Percentiles rank a stretch among this genome's conserved stretches.
phyloP scores from a whole-genome alignment of 2,797 vertebrate species.

The Diplodus sargus region DNA sequence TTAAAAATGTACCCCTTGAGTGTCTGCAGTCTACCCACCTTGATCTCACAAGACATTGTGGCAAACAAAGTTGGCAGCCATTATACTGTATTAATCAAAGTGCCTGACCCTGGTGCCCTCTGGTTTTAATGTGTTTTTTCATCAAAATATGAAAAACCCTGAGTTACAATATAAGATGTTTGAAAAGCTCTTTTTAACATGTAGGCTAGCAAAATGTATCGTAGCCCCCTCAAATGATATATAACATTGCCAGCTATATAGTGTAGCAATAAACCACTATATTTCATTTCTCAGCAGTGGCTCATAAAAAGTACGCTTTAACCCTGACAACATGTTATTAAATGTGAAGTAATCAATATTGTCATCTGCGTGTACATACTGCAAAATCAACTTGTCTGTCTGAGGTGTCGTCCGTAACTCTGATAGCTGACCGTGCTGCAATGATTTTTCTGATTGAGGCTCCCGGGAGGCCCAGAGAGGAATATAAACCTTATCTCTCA shows the following conservation, averaged over 20 bases:
- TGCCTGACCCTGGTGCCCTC: background rate
- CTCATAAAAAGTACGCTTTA: slow-evolving; percentile 46
- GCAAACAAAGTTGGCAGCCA: too few relatives aligned
- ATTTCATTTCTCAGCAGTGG: slow-evolving; percentile 42
- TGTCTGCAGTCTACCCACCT: too few relatives aligned
- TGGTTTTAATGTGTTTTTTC: background rate
- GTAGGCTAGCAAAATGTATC: background rate
- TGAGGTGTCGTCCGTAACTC: slow-evolving; percentile 39
- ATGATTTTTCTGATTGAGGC: slow-evolving; percentile 37
- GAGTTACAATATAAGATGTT: background rate
- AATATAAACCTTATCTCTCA: slow-evolving; percentile 41
- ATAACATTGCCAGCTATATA: background rate
- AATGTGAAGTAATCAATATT: slow-evolving; percentile 67
- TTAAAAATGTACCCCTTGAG: too few relatives aligned
- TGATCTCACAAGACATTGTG: too few relatives aligned
- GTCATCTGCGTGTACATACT: slow-evolving; percentile 46
- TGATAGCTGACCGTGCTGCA: slow-evolving; percentile 39
- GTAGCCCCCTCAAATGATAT: background rate
- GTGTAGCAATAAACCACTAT: slow-evolving; percentile 6
- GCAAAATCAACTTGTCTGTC: slow-evolving; percentile 45
- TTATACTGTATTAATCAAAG: too few relatives aligned
- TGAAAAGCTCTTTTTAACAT: background rate
- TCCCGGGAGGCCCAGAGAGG: slow-evolving; percentile 26
- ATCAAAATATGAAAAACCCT: background rate
- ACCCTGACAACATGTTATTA: slow-evolving; percentile 54